phyloP scores from a whole-genome alignment of 1,140 invertebrate species.

The Ceratitis capitata region DNA sequence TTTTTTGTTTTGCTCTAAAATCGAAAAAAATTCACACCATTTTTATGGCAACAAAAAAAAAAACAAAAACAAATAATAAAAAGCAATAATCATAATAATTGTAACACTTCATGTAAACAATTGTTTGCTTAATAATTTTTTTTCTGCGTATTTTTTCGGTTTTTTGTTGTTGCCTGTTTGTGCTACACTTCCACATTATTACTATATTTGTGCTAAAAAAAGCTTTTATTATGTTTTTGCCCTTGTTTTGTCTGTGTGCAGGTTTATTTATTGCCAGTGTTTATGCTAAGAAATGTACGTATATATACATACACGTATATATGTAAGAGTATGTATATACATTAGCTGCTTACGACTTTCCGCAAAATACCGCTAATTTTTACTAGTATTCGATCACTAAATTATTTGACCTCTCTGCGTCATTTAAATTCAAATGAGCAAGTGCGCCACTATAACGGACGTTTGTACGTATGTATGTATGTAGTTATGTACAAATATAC shows the following conservation, averaged over 20 bases:
- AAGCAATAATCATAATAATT: too few relatives aligned
- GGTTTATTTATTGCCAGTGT: background rate
- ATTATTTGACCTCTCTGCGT: background rate
- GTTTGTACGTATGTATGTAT: background rate
- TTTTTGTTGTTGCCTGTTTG: background rate
- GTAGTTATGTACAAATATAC: background rate
- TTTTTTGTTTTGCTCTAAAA: too few relatives aligned
- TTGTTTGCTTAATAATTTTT: background rate
- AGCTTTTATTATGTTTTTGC: background rate
- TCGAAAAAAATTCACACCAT: too few relatives aligned
- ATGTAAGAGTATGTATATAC: background rate
- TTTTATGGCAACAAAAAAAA: too few relatives aligned
- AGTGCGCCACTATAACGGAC: background rate
- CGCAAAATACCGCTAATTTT: constrained; percentile 18
- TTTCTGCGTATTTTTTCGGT: background rate
- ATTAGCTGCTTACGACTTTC: constrained; percentile 9
- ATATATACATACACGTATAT: background rate
- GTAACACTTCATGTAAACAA: too few relatives aligned
- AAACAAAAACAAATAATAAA: too few relatives aligned
- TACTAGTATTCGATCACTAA: background rate
- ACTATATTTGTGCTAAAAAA: constrained; percentile 25
- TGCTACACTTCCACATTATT: constrained; percentile 6
- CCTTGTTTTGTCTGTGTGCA: background rate
- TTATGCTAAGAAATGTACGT: background rate
- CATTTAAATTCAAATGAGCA: constrained; percentile 6